A percentile compares a stretch with the other conserved stretches of the same genome.
Evolutionary conservation across 2,888 invertebrate species (phyloP).

Genomic region (Tipula confusa): DNA sequence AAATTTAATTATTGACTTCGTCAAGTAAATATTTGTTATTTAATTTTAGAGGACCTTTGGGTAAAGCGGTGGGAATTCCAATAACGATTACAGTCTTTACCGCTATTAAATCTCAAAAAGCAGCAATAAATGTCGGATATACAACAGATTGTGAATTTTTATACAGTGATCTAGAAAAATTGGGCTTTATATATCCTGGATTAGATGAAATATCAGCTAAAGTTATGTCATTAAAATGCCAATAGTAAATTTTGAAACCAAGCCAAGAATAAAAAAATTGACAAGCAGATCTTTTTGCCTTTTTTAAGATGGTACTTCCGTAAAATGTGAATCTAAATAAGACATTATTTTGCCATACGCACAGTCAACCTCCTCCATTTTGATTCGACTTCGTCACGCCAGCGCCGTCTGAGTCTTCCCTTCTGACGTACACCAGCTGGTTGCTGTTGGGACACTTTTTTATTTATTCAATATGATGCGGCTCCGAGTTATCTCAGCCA

Average conservation of each 20-base stretch:
- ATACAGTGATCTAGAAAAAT: neutral
- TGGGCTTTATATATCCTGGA: neutral
- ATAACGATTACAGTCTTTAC: neutral
- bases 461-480: too few relatives aligned
- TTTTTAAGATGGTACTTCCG: too few relatives aligned
- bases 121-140: neutral
- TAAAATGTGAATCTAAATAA: too few relatives aligned
- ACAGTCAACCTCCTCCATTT: too few relatives aligned
- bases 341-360: too few relatives aligned
- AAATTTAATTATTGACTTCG: neutral
- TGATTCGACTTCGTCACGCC: too few relatives aligned
- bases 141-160: neutral
- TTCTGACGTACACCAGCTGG: too few relatives aligned
- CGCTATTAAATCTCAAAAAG: neutral
- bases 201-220: neutral
- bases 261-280: too few relatives aligned
- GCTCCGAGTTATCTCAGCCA: too few relatives aligned
- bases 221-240: neutral
- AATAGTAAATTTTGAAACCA: neutral
- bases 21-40: neutral
- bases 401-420: too few relatives aligned
- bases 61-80: neutral
- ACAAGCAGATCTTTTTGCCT: too few relatives aligned
- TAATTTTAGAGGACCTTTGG: neutral
- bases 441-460: too few relatives aligned